Evolutionary conservation across 2,888 invertebrate species (phyloP), one percentile per base, ranked within the genome.

Genomic region (Parnassius smintheus): DNA sequence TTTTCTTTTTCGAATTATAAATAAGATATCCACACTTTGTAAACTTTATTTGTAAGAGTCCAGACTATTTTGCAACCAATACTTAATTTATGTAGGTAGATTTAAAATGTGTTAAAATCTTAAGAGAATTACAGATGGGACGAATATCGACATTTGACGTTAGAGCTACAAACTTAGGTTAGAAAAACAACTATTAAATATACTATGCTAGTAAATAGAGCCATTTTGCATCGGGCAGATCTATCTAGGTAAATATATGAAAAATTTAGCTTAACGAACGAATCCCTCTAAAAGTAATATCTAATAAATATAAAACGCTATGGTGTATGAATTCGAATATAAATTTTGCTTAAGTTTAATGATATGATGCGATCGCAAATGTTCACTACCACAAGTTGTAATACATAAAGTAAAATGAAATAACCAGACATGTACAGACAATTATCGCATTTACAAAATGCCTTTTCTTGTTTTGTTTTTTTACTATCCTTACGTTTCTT

Each of bases 351-450:
- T 89, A 88, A 80, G 67, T 68, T 78, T 89, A 90, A 86, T 90
- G 90, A 90, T 90, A 90, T 90, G 89, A 86, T 75, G 82, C 81
- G 87, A 89, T 87, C 87, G 86, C 87, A 82, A 86, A 77, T 66
- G 74, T 80, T 49, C 13, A 13, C 48, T 75, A 62, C 52, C 50
- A 50, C 53, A 50, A 61, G 45, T 56, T 41, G 25, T 25, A 25
- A 25, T 25, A 56, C 25, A 35, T 9, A 12, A 22, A 22, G 54
- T 25, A 25, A 13, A 48, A 12, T 44, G 18, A 44, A 64, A 63
- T 62, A 62, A 60, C 64, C 56, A 62, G 45, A 45, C n/a, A 18
- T 3, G 12, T 46, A 46, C 25, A 25, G 4, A 25, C 25, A 25
- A 25, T 25, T 25, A 25, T 25, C 25, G 25, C 25, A 25, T 4